Percentiles rank a stretch among this genome's conserved stretches.
Evolutionary conservation across 2,797 vertebrate species (phyloP).

Genomic region (Bufotes viridis): DNA sequence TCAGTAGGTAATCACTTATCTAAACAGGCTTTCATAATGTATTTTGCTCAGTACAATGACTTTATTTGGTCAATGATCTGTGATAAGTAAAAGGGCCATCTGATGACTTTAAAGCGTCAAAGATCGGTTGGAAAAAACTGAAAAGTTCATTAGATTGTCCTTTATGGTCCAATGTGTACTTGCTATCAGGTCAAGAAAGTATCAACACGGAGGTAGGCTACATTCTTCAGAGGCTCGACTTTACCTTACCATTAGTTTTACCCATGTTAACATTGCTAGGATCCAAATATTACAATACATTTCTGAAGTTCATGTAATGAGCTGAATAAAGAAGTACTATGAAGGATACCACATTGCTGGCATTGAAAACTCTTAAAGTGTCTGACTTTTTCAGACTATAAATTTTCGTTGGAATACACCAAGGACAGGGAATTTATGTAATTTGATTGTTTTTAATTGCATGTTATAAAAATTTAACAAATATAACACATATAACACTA

Average conservation of each 20-base stretch:
- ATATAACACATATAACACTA: too few relatives aligned
- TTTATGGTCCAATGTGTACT: neutral
- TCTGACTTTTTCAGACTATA: neutral
- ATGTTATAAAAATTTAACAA: too few relatives aligned
- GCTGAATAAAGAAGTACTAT: neutral
- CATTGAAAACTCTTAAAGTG: neutral
- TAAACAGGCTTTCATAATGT: slow-evolving; percentile 7
- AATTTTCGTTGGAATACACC: neutral
- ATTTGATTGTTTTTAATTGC: neutral
- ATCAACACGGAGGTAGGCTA: neutral
- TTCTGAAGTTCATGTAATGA: neutral
- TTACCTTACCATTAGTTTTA: neutral
- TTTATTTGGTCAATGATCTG: slow-evolving; percentile 24
- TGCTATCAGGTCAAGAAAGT: neutral
- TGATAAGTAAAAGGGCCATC: slow-evolving; percentile 1
- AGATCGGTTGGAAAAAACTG: neutral
- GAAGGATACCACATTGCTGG: neutral
- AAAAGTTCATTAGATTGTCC: neutral
- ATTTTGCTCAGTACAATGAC: slow-evolving; percentile 2
- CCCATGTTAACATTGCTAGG: neutral
- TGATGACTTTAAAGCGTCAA: neutral
- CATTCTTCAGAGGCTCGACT: too few relatives aligned
- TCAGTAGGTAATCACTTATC: slow-evolving; percentile 18
- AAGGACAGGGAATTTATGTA: neutral
- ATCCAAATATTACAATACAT: neutral